Conservation (phyloP, 1,140 invertebrate species). For the Drosophila truncata region DNA sequence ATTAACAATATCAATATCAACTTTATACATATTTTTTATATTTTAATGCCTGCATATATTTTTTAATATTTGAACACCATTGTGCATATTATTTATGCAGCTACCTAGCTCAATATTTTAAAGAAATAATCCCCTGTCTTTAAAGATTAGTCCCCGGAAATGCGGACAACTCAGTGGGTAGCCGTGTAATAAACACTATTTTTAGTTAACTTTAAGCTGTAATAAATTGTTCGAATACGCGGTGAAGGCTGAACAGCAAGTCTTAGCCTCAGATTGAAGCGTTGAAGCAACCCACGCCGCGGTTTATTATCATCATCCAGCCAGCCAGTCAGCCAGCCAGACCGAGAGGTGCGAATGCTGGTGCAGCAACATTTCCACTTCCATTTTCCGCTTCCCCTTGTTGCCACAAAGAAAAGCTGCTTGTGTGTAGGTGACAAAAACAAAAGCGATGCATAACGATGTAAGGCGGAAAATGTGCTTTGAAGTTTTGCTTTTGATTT, state of each 20-base stretch:
- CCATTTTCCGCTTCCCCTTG: conserved; percentile 11
- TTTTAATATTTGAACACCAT: not conserved
- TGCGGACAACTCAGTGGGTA: conserved; percentile 7
- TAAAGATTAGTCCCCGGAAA: not conserved
- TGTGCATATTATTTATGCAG: no score
- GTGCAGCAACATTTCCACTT: conserved; percentile 38
- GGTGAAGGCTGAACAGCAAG: conserved; percentile 28
- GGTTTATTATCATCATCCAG: conserved; percentile 59
- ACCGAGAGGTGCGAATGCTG: conserved; percentile 67
- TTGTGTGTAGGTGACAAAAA: conserved; percentile 82
- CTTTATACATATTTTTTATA: no score
- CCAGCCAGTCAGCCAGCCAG: conserved; percentile 12
- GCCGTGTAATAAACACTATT: not conserved
- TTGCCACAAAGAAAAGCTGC: conserved; percentile 16
- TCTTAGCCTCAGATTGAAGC: conserved; percentile 37
- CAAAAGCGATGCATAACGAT: conserved; percentile 52
- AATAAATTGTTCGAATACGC: conserved; percentile 16
- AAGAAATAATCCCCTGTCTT: not conserved
- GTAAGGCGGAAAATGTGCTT: conserved; percentile 65
- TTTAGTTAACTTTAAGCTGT: conserved; percentile 12
- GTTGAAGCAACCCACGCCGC: conserved; percentile 70
- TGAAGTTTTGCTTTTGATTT: conserved; percentile 68
- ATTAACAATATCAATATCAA: no score
- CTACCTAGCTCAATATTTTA: no score
- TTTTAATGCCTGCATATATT: no score